phyloP scores from a whole-genome alignment of 1,140 invertebrate species.

The Lordiphosa clarofinis region DNA sequence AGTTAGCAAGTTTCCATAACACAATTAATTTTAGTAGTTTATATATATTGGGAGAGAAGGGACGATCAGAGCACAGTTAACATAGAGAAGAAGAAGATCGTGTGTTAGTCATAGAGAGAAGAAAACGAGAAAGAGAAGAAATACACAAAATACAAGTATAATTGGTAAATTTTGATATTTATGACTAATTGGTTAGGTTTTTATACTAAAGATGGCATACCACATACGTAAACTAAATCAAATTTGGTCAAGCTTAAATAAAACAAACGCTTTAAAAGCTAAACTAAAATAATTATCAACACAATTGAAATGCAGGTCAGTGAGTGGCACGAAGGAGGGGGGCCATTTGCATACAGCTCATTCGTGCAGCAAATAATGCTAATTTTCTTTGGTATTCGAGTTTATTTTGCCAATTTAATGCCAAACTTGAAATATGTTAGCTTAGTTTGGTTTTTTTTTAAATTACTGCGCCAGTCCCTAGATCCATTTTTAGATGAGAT shows the following conservation, averaged over 20 bases:
- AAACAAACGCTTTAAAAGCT: too few species aligned
- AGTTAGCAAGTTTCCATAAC: slow-evolving; percentile 11
- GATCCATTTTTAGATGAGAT: too few species aligned
- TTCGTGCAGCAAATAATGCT: too few species aligned
- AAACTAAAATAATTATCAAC: too few species aligned
- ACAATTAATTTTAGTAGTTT: slow-evolving; percentile 7
- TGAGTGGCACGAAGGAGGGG: too few species aligned
- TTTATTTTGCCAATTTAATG: too few species aligned
- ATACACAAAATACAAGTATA: slow-evolving; percentile 74
- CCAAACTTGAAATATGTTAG: too few species aligned
- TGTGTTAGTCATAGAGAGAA: slow-evolving; percentile 48
- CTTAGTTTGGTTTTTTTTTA: too few species aligned
- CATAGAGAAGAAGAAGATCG: slow-evolving; percentile 45
- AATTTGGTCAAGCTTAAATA: neutral
- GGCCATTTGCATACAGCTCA: too few species aligned
- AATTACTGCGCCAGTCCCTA: too few species aligned
- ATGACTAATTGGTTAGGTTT: slow-evolving; percentile 30
- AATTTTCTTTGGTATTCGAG: too few species aligned
- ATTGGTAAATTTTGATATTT: slow-evolving; percentile 58
- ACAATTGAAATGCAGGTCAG: too few species aligned
- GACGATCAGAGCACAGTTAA: slow-evolving; percentile 58
- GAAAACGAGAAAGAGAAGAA: slow-evolving; percentile 57
- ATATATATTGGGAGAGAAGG: slow-evolving; percentile 2
- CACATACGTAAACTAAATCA: slow-evolving; percentile 1
- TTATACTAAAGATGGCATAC: neutral